phyloP scores from a whole-genome alignment of 2,797 vertebrate species.

The Dendrocincla fuliginosa region DNA sequence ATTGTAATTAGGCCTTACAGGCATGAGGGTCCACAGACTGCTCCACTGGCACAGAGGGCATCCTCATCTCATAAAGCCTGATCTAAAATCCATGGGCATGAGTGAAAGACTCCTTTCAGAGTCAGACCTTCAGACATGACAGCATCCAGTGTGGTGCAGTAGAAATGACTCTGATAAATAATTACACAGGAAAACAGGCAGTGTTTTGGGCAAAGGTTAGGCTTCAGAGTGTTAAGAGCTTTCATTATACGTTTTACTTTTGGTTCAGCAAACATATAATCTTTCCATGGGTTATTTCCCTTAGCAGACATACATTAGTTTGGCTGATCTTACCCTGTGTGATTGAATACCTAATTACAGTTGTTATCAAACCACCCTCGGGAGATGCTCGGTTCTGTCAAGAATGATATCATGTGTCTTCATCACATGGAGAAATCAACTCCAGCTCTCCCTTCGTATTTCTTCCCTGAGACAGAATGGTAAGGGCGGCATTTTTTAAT shows the following conservation, averaged over 20 bases:
- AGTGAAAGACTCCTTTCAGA: not conserved
- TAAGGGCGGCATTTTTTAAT: conserved; percentile 17
- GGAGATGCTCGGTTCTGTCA: not conserved
- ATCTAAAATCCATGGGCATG: not conserved
- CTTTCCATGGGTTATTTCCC: conserved; percentile 45
- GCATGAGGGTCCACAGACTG: not conserved
- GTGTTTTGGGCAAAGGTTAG: not conserved
- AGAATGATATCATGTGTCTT: not conserved
- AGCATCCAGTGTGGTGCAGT: rapidly evolving
- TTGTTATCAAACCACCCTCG: not conserved
- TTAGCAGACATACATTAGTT: conserved; percentile 2
- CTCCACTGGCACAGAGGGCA: not conserved
- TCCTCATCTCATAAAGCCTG: not conserved
- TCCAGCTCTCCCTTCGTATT: not conserved
- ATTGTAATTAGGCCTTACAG: not conserved
- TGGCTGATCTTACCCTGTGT: conserved; percentile 22
- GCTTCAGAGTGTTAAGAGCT: not conserved
- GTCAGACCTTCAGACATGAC: not conserved
- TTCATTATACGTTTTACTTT: conserved; percentile 7
- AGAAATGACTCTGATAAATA: not conserved
- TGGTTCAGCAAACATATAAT: conserved; percentile 32
- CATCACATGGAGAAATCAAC: not conserved
- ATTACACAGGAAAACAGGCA: not conserved
- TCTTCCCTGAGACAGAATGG: not conserved
- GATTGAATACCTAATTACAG: conserved; percentile 64